A percentile compares a stretch with the other conserved stretches of the same genome.
Evolutionary conservation across 2,113 vertebrate genomes (phyloP).

Genomic region (Vanacampus margaritifer): DNA sequence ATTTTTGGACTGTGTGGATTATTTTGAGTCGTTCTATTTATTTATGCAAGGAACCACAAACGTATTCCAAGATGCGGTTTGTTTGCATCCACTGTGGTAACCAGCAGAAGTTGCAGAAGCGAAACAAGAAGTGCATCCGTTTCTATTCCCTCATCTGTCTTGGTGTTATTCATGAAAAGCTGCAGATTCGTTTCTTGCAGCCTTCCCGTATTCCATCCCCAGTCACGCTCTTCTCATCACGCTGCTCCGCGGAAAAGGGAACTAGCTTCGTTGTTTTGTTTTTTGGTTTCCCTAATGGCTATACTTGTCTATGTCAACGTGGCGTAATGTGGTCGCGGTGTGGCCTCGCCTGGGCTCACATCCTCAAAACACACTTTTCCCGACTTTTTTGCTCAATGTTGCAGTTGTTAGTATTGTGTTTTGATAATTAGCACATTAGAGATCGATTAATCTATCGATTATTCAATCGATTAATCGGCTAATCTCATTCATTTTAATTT

Average conservation of each 20-base stretch:
- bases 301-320: constrained; percentile 17
- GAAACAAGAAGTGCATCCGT: constrained; percentile 54
- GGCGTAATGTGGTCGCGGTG: constrained; percentile 37
- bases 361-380: constrained; percentile 47
- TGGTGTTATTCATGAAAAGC: constrained; percentile 28
- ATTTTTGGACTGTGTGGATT: not conserved
- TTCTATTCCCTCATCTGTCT: constrained; percentile 12
- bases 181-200: constrained; percentile 11
- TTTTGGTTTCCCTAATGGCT: constrained; percentile 26
- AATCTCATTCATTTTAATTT: too few relatives aligned
- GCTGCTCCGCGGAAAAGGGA: constrained; percentile 45
- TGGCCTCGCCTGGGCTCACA: constrained; percentile 22
- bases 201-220: constrained; percentile 11
- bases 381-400: constrained; percentile 1
- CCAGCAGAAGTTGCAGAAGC: constrained; percentile 52
- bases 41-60: not conserved
- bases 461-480: too few relatives aligned
- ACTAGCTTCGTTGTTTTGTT: not conserved
- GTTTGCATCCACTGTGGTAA: constrained; percentile 52
- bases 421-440: not conserved
- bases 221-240: constrained; percentile 5
- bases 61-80: constrained; percentile 33
- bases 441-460: too few relatives aligned
- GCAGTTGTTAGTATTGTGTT: not conserved
- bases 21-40: not conserved